Evolutionary conservation across 1,140 invertebrate genomes (phyloP).

Genomic region (Latrodectus geometricus): DNA sequence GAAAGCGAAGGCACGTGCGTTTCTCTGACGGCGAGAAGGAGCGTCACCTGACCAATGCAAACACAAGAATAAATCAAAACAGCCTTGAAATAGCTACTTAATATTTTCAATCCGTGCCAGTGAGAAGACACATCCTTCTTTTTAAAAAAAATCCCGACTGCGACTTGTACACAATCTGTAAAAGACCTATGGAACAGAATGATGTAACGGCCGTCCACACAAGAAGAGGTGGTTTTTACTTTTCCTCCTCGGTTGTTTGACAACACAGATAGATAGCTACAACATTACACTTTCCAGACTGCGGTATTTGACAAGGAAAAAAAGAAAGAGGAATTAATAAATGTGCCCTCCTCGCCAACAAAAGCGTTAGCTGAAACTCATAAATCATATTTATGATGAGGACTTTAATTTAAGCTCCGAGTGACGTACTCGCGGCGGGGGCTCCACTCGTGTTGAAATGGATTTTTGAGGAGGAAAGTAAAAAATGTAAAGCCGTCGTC

Average conservation of each 20-base stretch:
- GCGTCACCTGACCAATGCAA: background rate
- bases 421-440: conserved; percentile 33
- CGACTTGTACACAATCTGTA: background rate
- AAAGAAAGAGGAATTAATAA: conserved; percentile 41
- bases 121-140: background rate
- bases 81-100: background rate
- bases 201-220: background rate
- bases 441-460: conserved; percentile 38
- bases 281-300: background rate
- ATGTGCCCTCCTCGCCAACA: conserved; percentile 32
- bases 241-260: background rate
- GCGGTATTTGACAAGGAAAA: conserved; percentile 1
- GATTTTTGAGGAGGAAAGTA: background rate
- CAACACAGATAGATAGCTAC: conserved; percentile 5
- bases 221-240: background rate
- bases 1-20: background rate
- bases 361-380: conserved; percentile 19
- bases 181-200: background rate
- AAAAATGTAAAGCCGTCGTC: conserved; percentile 26
- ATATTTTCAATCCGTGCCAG: background rate
- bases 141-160: too few relatives aligned
- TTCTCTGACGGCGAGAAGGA: background rate
- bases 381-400: conserved; percentile 53
- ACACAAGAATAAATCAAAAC: background rate
- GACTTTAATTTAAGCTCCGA: conserved; percentile 53